These are phyloP conservation scores for Notarius quadriscutis DNA, from an alignment of 2,113 vertebrate genomes.

Conservation along the genomic window DNA sequence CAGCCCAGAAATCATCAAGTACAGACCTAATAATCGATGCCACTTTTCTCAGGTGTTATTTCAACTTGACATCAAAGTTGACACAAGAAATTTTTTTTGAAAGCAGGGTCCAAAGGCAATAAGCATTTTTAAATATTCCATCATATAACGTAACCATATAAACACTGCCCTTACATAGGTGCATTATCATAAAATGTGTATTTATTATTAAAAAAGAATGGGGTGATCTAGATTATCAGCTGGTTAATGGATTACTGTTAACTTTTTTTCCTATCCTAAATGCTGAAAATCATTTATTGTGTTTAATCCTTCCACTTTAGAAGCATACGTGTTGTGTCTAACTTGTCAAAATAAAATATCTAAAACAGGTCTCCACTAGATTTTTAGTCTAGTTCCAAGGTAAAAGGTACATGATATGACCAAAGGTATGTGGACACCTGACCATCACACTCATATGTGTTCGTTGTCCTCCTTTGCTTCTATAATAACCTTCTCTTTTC, in stretches of 20 bases:
- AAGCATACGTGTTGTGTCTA: no score
- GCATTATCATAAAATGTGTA: background rate
- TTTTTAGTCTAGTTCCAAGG: background rate
- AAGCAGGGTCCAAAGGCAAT: background rate
- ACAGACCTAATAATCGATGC: background rate
- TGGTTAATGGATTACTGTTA: background rate
- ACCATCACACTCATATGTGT: background rate
- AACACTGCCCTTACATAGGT: background rate
- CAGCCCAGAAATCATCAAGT: background rate
- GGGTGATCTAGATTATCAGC: background rate
- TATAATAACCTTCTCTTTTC: background rate
- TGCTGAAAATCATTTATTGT: no score
- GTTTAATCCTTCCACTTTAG: no score
- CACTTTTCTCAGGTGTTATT: background rate
- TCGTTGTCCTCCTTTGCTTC: background rate
- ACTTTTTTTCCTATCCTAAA: no score
- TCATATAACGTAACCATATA: background rate
- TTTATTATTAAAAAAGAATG: background rate
- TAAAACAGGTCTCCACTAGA: background rate
- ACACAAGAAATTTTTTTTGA: background rate
- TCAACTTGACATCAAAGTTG: background rate
- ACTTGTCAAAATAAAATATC: no score
- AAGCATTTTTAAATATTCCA: background rate
- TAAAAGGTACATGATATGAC: background rate
- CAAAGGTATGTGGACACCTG: background rate